Conservation (phyloP, 2,888 invertebrate genomes). For the Opisthograptis luteolata region DNA sequence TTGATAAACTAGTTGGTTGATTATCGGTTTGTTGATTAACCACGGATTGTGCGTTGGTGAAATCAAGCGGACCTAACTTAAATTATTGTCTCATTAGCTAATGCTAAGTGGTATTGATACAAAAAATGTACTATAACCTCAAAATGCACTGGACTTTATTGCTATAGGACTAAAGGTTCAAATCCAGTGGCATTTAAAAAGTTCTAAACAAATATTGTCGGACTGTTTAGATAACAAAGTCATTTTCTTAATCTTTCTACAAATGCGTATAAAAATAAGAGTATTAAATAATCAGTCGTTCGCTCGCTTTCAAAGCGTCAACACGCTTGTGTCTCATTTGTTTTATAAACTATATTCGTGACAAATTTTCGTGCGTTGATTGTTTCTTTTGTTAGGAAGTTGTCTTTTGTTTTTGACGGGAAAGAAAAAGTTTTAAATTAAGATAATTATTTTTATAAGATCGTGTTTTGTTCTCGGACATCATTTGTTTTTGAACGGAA, state of each 20-base stretch:
- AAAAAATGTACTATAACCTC: background rate
- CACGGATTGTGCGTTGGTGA: too few species aligned
- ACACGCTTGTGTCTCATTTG: constrained; percentile 7
- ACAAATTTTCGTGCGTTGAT: background rate
- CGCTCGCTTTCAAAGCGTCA: constrained; percentile 1
- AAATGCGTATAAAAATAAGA: constrained; percentile 26
- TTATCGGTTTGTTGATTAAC: too few species aligned
- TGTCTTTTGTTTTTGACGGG: background rate
- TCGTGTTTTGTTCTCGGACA: background rate
- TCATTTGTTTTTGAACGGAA: background rate
- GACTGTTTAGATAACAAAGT: constrained; percentile 16
- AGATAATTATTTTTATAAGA: background rate
- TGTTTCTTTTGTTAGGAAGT: constrained; percentile 5
- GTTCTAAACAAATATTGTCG: background rate
- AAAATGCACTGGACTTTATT: constrained; percentile 5
- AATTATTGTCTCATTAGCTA: too few species aligned
- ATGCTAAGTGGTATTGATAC: too few species aligned
- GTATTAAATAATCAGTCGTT: constrained; percentile 23
- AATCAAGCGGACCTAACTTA: too few species aligned
- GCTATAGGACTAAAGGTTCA: background rate
- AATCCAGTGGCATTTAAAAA: background rate
- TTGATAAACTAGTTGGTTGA: too few species aligned
- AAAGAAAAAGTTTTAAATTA: background rate
- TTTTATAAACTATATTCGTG: background rate
- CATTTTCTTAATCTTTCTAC: constrained; percentile 17